These are phyloP conservation scores for Cherax quadricarinatus DNA, from an alignment of 1,140 invertebrate genomes.

Conservation along the genomic window DNA sequence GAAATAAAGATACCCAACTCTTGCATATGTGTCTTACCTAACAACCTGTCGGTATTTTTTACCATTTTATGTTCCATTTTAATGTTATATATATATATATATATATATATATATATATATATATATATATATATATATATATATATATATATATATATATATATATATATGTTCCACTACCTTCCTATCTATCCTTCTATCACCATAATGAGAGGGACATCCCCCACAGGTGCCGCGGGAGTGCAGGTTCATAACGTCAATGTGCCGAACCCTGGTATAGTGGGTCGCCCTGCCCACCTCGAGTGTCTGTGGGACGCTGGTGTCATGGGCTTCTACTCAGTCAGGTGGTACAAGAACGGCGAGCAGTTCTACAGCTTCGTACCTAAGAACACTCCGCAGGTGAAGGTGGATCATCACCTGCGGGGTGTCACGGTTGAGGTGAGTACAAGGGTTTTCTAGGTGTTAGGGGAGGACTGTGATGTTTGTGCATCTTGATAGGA, in stretches of 20 bases:
- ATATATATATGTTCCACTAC: neutral
- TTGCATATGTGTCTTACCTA: too few relatives aligned
- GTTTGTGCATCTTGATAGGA: too few relatives aligned
- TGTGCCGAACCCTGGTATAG: slow-evolving; percentile 34
- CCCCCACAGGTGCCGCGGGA: neutral
- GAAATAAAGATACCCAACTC: too few relatives aligned
- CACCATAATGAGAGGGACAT: neutral
- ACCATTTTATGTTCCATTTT: too few relatives aligned
- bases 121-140: too few relatives aligned
- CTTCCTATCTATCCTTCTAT: neutral
- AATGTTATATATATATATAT: too few relatives aligned
- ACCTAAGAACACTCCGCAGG: slow-evolving; percentile 31
- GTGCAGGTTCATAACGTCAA: slow-evolving; percentile 26
- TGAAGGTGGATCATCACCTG: slow-evolving; percentile 47
- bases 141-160: too few relatives aligned
- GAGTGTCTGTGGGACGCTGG: slow-evolving; percentile 35
- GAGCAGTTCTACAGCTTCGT: slow-evolving; percentile 65
- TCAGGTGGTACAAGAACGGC: slow-evolving; percentile 58
- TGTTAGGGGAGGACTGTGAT: neutral
- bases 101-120: too few relatives aligned
- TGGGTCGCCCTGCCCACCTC: neutral
- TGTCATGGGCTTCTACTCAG: slow-evolving; percentile 48
- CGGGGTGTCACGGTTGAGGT: slow-evolving; percentile 15
- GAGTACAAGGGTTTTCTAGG: neutral
- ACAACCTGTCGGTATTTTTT: too few relatives aligned